Evolutionary conservation across 1,140 invertebrate species (phyloP).

Genomic region (Capitella teleta): DNA sequence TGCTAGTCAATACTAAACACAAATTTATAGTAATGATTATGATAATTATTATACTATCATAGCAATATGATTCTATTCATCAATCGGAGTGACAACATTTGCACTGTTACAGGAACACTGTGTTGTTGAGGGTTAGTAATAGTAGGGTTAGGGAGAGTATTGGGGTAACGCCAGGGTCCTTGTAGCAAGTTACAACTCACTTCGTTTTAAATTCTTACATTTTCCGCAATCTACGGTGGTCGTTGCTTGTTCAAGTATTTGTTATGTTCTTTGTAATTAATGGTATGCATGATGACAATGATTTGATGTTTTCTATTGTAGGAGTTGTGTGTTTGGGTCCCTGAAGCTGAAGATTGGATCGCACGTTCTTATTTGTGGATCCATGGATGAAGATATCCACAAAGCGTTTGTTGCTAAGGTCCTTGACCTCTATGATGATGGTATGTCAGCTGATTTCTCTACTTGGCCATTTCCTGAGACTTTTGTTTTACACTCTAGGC

Average conservation of each 20-base stretch:
- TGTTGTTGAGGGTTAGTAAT: too few relatives aligned
- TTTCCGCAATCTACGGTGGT: too few relatives aligned
- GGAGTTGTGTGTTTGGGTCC: too few relatives aligned
- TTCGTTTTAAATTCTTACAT: too few relatives aligned
- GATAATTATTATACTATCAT: neutral
- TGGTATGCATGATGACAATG: neutral
- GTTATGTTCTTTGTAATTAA: neutral
- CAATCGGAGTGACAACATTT: too few relatives aligned
- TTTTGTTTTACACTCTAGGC: neutral
- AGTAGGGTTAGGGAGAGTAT: too few relatives aligned
- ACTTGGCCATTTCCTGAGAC: neutral
- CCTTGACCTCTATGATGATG: neutral
- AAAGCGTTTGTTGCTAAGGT: neutral
- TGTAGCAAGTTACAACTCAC: too few relatives aligned
- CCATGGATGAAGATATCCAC: neutral
- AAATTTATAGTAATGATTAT: neutral
- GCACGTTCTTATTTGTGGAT: neutral
- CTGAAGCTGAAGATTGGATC: too few relatives aligned
- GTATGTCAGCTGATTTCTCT: neutral
- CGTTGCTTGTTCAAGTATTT: neutral
- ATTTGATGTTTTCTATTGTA: too few relatives aligned
- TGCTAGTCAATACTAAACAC: neutral
- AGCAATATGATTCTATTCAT: neutral
- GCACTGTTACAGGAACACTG: too few relatives aligned
- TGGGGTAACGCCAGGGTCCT: too few relatives aligned